Evolutionary conservation across 2,888 invertebrate genomes (phyloP), one percentile per base, ranked within the genome.

Genomic region (Stenchaetothrips biformis): DNA sequence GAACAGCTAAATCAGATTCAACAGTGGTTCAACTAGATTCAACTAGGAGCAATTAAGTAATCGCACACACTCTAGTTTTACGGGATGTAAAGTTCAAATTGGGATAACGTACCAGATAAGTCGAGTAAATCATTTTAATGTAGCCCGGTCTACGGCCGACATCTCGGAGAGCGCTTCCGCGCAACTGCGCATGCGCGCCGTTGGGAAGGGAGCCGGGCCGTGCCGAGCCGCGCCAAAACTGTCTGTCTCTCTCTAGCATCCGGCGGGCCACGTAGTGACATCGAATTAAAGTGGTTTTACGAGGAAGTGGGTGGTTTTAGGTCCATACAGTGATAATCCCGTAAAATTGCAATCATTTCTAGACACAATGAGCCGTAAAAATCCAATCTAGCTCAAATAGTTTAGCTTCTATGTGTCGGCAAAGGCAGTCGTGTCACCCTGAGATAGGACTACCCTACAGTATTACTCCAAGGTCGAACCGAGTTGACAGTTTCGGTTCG

Each of bases 191-290:
- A 53, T 53, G 53, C 53, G 53, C 53, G 53, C 53, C 3, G 6
- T 3, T 4, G 16, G 53, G 53, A 53, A 2, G 13, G 53, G 53
- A 7, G 6, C 53, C 53, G 53, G 2, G 53, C 53, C 53, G 53
- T 53, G 53, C 6, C 53, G 53, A 53, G 53, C 53, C 53, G 53
- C 53, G 53, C 53, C 53, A 53, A 53, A 53, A 53, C 2, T 1
- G 53, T 53, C 53, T 53, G 53, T 53, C 53, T 53, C 53, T 53
- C 53, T 53, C 53, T 53, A 53, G 53, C 53, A 53, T 53, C 53
- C 6, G 53, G 53, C 53, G 2, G 53, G 53, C 53, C 16, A 53
- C 53, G 2, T 6, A 53, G 53, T 16, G 53, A 13, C 53, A 53
- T 53, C 6, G 2, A 53, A 1, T 53, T 3, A 53, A 16, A 53